Conservation (phyloP, 2,888 invertebrate species). For the Tortrix viridana region DNA sequence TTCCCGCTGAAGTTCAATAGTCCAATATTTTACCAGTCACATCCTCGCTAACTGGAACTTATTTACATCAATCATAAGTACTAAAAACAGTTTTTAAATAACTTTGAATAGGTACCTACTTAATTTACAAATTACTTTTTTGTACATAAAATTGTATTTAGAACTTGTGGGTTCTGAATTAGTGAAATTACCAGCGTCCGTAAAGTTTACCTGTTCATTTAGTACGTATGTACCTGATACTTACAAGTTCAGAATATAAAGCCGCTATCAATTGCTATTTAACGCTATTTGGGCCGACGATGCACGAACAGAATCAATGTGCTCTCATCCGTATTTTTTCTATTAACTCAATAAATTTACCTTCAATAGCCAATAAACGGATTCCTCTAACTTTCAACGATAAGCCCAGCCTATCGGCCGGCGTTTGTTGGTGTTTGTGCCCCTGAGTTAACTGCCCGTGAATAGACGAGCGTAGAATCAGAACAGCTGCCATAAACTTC, state of each 20-base stretch:
- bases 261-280: background rate
- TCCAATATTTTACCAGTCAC: no score
- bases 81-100: no score
- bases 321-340: conserved; percentile 26
- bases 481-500: conserved; percentile 53
- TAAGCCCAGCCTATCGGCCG: conserved; percentile 46
- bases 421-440: conserved; percentile 43
- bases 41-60: no score
- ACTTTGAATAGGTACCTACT: conserved; percentile 1
- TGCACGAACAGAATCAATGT: conserved; percentile 21
- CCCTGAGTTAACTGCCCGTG: conserved; percentile 53
- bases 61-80: no score
- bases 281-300: background rate
- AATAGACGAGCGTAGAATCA: conserved; percentile 47
- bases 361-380: conserved; percentile 44
- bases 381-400: conserved; percentile 43
- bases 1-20: no score
- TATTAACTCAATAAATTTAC: conserved; percentile 36
- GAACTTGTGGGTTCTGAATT: no score
- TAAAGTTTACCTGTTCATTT: no score
- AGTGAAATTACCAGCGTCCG: no score
- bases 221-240: background rate
- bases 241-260: background rate
- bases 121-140: no score
- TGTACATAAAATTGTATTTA: no score